Percentiles rank a stretch among this genome's conserved stretches.
phyloP scores from a whole-genome alignment of 2,888 invertebrate species.

The Scelioninae gen. 1 region DNA sequence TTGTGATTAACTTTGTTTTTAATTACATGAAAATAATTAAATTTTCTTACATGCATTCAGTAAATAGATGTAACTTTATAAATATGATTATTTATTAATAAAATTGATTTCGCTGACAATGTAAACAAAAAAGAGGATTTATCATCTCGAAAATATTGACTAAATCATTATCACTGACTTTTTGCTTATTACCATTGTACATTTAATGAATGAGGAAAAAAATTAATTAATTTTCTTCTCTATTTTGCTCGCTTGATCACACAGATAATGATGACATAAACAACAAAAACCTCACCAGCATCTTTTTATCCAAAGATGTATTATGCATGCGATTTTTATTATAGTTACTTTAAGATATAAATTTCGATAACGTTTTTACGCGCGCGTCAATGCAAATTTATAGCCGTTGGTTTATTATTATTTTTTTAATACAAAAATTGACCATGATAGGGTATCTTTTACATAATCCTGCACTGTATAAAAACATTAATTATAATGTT shows the following conservation, averaged over 20 bases:
- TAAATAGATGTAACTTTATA: conserved; percentile 21
- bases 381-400: conserved; percentile 6
- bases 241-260: background rate
- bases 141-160: conserved; percentile 7
- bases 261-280: conserved; percentile 6
- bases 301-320: conserved; percentile 21
- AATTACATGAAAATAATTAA: conserved; percentile 21
- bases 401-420: too few species aligned
- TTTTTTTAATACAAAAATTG: background rate
- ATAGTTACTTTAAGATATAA: conserved; percentile 9
- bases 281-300: conserved; percentile 16
- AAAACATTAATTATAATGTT: background rate
- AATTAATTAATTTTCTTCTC: conserved; percentile 9
- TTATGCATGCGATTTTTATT: conserved; percentile 31
- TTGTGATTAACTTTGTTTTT: conserved; percentile 21
- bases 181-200: background rate
- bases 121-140: conserved; percentile 6
- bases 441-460: background rate
- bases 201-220: conserved; percentile 4
- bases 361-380: conserved; percentile 26
- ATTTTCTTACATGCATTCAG: conserved; percentile 3
- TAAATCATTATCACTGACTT: conserved; percentile 7
- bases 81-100: background rate
- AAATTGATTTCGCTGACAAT: background rate
- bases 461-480: background rate